Percentiles rank a stretch among this genome's conserved stretches.
These are phyloP conservation scores for Montifringilla adamsi DNA, from an alignment of 2,113 vertebrate species.

Conservation along the genomic window DNA sequence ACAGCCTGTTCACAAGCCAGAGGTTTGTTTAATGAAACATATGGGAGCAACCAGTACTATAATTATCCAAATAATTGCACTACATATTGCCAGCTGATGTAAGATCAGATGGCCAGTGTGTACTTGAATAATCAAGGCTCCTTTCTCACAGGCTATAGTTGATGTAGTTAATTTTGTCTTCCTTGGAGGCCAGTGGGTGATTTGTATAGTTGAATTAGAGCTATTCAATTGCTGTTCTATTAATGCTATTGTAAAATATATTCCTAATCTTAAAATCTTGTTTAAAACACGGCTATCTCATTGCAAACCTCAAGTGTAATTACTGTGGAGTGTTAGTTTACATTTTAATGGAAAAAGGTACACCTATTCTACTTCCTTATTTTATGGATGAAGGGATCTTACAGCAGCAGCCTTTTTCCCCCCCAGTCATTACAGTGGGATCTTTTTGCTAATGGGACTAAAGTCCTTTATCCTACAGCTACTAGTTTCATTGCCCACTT, in stretches of 20 bases:
- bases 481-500: background rate
- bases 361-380: background rate
- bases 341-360: background rate
- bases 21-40: slow-evolving; percentile 18
- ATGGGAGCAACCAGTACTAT: background rate
- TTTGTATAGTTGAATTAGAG: background rate
- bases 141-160: background rate
- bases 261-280: background rate
- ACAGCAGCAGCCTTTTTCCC: accelerated
- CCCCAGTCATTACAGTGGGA: background rate
- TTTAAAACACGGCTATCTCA: background rate
- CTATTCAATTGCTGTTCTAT: background rate
- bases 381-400: background rate
- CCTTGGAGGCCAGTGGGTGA: background rate
- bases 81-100: background rate
- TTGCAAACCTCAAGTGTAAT: background rate
- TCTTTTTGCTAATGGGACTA: background rate
- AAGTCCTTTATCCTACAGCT: background rate
- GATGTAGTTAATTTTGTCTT: background rate
- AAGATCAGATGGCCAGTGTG: slow-evolving; percentile 7
- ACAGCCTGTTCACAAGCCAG: background rate
- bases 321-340: background rate
- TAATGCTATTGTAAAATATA: background rate
- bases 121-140: slow-evolving; percentile 15
- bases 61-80: slow-evolving; percentile 43